These are phyloP conservation scores for Styela plicata DNA, from an alignment of 23 tunicate genomes.

Conservation along the genomic window DNA sequence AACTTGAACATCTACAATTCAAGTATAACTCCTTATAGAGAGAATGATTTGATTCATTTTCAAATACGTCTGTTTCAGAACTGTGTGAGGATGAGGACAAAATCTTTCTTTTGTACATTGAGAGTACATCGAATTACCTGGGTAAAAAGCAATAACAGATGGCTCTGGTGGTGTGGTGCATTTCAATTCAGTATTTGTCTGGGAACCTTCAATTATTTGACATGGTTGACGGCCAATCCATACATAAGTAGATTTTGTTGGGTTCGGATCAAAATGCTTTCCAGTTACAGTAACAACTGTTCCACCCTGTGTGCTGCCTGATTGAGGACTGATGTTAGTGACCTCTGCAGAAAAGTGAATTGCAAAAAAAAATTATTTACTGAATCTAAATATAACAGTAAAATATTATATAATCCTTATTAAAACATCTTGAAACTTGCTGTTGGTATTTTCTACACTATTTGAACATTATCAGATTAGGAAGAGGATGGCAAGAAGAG, in stretches of 20 bases:
- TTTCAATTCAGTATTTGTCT: constrained; percentile 48
- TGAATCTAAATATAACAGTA: not conserved
- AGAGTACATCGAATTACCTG: too few relatives aligned
- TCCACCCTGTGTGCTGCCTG: constrained; percentile 65
- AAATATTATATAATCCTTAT: not conserved
- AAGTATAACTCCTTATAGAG: too few relatives aligned
- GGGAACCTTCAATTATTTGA: constrained; percentile 30
- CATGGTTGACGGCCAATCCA: constrained; percentile 51
- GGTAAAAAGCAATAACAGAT: not conserved
- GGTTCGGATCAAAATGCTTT: constrained; percentile 37
- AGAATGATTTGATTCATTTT: too few relatives aligned
- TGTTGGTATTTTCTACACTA: too few relatives aligned
- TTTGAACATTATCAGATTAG: too few relatives aligned
- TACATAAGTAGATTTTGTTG: constrained; percentile 48
- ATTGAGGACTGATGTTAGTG: constrained; percentile 49
- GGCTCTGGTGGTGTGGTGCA: constrained; percentile 57
- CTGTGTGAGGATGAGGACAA: too few relatives aligned
- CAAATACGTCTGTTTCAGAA: too few relatives aligned
- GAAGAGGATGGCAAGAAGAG: too few relatives aligned
- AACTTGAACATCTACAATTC: too few relatives aligned
- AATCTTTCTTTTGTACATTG: too few relatives aligned
- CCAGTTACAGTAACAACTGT: constrained; percentile 50
- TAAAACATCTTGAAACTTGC: too few relatives aligned
- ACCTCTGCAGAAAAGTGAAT: constrained; percentile 34
- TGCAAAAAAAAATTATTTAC: not conserved